These are phyloP conservation scores for Platygyra sinensis DNA, from an alignment of 64 coral and sea anemone species.

Conservation along the genomic window DNA sequence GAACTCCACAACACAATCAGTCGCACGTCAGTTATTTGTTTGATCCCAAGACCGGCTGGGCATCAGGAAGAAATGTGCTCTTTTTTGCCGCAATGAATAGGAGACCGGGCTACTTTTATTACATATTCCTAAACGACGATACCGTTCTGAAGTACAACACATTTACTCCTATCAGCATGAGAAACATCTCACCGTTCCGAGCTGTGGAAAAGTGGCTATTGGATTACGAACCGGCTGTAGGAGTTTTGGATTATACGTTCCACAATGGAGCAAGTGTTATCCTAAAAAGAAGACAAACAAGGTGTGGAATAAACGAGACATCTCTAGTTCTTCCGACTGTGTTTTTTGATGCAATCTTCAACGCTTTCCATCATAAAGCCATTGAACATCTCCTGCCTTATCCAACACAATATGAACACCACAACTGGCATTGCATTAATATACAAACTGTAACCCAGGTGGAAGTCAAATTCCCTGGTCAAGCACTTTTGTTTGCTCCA, in stretches of 20 bases:
- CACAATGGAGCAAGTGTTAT: neutral
- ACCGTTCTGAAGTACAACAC: conserved; percentile 5
- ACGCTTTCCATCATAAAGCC: conserved; percentile 57
- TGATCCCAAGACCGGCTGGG: conserved; percentile 42
- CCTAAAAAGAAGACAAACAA: neutral
- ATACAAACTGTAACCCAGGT: neutral
- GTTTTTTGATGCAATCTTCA: conserved; percentile 47
- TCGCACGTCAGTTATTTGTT: conserved; percentile 40
- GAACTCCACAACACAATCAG: neutral
- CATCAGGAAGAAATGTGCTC: conserved; percentile 48
- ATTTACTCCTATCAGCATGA: neutral
- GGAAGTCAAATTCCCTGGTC: neutral
- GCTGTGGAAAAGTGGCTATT: conserved; percentile 49
- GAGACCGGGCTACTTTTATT: conserved; percentile 27
- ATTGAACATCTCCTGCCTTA: conserved; percentile 35
- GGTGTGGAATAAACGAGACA: conserved; percentile 23
- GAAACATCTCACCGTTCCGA: conserved; percentile 3
- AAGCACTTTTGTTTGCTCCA: conserved; percentile 17
- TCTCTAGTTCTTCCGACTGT: conserved; percentile 27
- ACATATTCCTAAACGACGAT: conserved; percentile 57
- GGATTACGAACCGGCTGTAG: conserved; percentile 53
- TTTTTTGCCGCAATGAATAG: conserved; percentile 8
- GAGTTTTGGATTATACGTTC: neutral
- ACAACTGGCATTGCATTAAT: neutral
- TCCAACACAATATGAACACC: neutral